Percentiles rank a stretch among this genome's conserved stretches.
Conservation (phyloP, 1,140 invertebrate species). For the Aphidius ervi region DNA sequence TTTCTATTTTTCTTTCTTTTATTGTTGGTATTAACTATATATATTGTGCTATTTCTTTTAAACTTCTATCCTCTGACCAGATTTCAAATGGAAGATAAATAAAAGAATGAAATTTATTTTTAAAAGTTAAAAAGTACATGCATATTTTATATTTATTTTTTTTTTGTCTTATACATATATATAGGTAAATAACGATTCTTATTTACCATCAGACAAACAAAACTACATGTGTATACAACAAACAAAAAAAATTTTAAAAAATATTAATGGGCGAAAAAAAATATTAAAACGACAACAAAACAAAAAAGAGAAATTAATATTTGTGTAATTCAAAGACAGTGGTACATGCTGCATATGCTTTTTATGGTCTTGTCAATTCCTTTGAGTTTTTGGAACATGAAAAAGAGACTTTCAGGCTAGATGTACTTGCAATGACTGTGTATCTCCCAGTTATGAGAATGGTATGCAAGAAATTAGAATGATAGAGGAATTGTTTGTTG, state of each 20-base stretch:
- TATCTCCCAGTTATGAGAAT: neutral
- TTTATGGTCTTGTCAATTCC: conserved; percentile 12
- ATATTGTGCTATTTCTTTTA: no score
- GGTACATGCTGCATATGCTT: conserved; percentile 11
- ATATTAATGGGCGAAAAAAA: neutral
- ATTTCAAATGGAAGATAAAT: neutral
- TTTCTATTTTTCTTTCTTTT: conserved; percentile 13
- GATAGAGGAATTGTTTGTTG: neutral
- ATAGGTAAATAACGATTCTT: no score
- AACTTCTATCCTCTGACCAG: neutral
- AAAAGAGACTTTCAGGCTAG: conserved; percentile 20
- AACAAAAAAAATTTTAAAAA: no score
- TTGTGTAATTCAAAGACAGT: conserved; percentile 9
- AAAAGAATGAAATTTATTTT: neutral
- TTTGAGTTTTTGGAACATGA: conserved; percentile 16
- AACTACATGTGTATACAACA: neutral
- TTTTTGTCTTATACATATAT: no score
- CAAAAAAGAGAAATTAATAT: conserved; percentile 9
- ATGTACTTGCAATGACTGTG: conserved; percentile 15
- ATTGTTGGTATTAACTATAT: no score
- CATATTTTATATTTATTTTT: no score
- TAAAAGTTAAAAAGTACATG: neutral
- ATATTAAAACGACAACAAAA: conserved; percentile 1
- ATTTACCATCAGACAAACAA: no score
- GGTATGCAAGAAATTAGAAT: neutral